phyloP scores from a whole-genome alignment of 1,140 invertebrate species.

The Berghia stephanieae region DNA sequence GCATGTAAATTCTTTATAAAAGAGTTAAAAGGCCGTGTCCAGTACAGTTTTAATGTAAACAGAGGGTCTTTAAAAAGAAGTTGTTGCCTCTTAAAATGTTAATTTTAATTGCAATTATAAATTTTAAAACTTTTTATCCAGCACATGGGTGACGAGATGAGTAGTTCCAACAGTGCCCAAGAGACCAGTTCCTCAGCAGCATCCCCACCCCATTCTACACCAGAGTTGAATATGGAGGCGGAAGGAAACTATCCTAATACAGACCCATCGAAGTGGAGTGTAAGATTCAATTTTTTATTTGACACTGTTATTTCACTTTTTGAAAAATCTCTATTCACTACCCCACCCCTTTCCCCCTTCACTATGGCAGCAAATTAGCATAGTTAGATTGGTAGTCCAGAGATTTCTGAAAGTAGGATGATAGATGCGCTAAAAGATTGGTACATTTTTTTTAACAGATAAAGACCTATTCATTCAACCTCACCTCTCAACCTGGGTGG shows the following conservation, averaged over 20 bases:
- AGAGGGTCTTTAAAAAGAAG: neutral
- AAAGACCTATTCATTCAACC: too few species aligned
- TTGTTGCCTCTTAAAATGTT: neutral
- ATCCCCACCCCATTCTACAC: slow-evolving; percentile 57
- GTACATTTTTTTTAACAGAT: too few species aligned
- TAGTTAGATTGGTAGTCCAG: too few species aligned
- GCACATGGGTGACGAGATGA: slow-evolving; percentile 37
- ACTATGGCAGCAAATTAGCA: too few species aligned
- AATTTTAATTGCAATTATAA: neutral
- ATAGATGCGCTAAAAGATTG: too few species aligned
- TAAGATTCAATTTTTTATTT: slow-evolving; percentile 62
- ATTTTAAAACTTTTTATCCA: slow-evolving; percentile 7
- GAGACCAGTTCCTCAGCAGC: slow-evolving; percentile 51
- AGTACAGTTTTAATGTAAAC: neutral
- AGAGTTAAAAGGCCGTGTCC: neutral
- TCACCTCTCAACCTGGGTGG: too few species aligned
- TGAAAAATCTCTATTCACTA: too few species aligned
- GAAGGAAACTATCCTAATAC: slow-evolving; percentile 66
- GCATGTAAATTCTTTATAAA: neutral
- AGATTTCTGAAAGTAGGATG: too few species aligned
- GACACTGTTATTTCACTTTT: too few species aligned
- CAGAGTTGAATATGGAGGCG: slow-evolving; percentile 45
- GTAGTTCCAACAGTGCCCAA: slow-evolving; percentile 49
- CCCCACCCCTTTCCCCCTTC: too few species aligned
- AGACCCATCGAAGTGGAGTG: slow-evolving; percentile 81